Percentiles rank a stretch among this genome's conserved stretches.
phyloP scores from a whole-genome alignment of 2,113 vertebrate genomes.

The Mesitornis unicolor region DNA sequence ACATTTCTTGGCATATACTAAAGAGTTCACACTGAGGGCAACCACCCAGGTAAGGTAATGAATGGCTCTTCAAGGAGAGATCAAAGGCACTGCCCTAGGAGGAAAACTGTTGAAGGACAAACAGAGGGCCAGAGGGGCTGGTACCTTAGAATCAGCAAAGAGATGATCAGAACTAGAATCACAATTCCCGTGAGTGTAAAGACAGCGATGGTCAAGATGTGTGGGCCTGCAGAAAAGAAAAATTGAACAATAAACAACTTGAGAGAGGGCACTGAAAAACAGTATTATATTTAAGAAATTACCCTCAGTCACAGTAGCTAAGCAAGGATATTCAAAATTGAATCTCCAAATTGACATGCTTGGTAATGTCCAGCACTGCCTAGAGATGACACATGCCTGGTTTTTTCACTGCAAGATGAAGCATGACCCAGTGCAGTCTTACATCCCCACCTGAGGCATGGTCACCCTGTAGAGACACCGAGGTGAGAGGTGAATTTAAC shows the following conservation, averaged over 20 bases:
- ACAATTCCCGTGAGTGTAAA: conserved; percentile 84
- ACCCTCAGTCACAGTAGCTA: not conserved
- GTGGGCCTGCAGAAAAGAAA: conserved; percentile 68
- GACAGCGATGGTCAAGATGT: conserved; percentile 78
- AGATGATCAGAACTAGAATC: conserved; percentile 82
- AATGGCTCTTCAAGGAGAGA: not conserved
- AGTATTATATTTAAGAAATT: not conserved
- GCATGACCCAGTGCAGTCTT: not conserved
- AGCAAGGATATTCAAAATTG: not conserved
- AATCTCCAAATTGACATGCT: not conserved
- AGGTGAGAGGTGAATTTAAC: not conserved
- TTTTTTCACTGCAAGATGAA: not conserved
- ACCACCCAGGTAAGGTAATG: not conserved
- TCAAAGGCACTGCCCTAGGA: not conserved
- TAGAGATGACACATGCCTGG: not conserved
- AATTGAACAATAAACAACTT: not conserved
- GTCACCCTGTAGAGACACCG: not conserved
- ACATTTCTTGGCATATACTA: not conserved
- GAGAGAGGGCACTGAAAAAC: not conserved
- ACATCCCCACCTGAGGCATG: not conserved
- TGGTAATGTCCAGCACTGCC: not conserved
- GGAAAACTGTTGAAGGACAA: not conserved
- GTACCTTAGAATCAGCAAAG: conserved; percentile 90
- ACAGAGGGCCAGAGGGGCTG: not conserved
- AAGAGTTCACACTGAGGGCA: not conserved